These are phyloP conservation scores for Pleuronectes platessa DNA, from an alignment of 2,113 vertebrate species.

Conservation along the genomic window DNA sequence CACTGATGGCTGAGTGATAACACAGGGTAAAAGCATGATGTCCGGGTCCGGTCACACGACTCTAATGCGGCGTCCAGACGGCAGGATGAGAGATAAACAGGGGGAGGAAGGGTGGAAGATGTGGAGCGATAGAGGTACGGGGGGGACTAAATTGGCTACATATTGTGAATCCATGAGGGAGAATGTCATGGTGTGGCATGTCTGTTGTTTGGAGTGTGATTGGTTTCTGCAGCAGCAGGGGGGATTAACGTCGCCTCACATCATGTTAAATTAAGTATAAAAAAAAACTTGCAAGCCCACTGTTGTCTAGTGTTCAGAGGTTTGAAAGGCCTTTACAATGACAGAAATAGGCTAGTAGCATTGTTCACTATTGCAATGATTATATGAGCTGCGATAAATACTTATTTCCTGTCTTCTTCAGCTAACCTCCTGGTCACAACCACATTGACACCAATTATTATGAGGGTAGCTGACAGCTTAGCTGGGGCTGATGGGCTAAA, in stretches of 20 bases:
- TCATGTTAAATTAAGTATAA: neutral
- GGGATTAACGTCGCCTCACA: slow-evolving; percentile 9
- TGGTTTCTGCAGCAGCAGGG: slow-evolving; percentile 6
- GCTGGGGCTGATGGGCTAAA: too few relatives aligned
- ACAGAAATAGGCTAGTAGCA: too few relatives aligned
- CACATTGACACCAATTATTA: too few relatives aligned
- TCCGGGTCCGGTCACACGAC: slow-evolving; percentile 28
- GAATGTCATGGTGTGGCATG: neutral
- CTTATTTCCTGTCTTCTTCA: too few relatives aligned
- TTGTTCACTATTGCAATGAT: too few relatives aligned
- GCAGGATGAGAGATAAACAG: slow-evolving; percentile 27
- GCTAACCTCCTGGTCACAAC: too few relatives aligned
- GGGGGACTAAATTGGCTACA: slow-evolving; percentile 22
- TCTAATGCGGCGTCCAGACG: slow-evolving; percentile 69
- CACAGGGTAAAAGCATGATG: slow-evolving; percentile 21
- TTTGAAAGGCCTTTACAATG: too few relatives aligned
- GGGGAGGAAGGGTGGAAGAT: neutral
- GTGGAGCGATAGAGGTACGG: slow-evolving; percentile 1
- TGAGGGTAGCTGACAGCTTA: too few relatives aligned
- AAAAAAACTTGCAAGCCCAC: neutral
- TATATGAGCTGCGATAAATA: too few relatives aligned
- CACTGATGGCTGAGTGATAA: slow-evolving; percentile 70
- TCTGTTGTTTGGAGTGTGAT: neutral
- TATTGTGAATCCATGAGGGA: neutral
- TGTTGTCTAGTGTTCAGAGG: too few relatives aligned